Evolutionary conservation across 2,888 invertebrate genomes (phyloP).

Genomic region (Xestia ashworthii): DNA sequence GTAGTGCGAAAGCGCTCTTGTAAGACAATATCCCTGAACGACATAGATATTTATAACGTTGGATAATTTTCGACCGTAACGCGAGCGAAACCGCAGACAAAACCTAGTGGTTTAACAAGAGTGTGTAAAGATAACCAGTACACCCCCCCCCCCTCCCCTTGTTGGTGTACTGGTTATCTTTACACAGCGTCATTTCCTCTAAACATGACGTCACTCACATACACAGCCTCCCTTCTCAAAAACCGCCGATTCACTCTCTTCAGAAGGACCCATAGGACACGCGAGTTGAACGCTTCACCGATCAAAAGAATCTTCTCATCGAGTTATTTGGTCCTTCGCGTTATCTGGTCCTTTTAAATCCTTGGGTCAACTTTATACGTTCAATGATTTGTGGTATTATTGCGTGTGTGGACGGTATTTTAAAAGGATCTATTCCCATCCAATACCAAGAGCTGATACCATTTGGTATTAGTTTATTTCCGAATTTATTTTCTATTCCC

Average conservation of each 20-base stretch:
- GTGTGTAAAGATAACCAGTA: too few relatives aligned
- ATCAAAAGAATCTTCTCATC: conserved; percentile 77
- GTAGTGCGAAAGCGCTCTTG: too few relatives aligned
- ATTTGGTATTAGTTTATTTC: too few relatives aligned
- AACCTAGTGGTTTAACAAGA: neutral
- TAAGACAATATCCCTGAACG: neutral
- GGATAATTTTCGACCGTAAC: neutral
- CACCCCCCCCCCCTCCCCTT: too few relatives aligned
- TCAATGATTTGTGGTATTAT: conserved; percentile 61
- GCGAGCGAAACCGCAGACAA: neutral
- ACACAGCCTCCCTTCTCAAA: conserved; percentile 30
- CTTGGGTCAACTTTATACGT: conserved; percentile 59
- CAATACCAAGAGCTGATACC: too few relatives aligned
- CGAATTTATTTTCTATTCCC: too few relatives aligned
- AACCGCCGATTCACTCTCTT: conserved; percentile 39
- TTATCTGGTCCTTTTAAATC: conserved; percentile 72
- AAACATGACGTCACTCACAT: conserved; percentile 30
- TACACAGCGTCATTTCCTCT: neutral
- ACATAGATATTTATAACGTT: neutral
- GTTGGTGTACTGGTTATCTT: neutral
- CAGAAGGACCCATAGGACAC: conserved; percentile 34
- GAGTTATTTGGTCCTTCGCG: conserved; percentile 71
- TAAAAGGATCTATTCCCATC: too few relatives aligned
- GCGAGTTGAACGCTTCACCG: conserved; percentile 73
- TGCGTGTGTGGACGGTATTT: conserved; percentile 45